These are phyloP conservation scores for Motacilla alba DNA, from an alignment of 2,113 vertebrate genomes.

Conservation along the genomic window DNA sequence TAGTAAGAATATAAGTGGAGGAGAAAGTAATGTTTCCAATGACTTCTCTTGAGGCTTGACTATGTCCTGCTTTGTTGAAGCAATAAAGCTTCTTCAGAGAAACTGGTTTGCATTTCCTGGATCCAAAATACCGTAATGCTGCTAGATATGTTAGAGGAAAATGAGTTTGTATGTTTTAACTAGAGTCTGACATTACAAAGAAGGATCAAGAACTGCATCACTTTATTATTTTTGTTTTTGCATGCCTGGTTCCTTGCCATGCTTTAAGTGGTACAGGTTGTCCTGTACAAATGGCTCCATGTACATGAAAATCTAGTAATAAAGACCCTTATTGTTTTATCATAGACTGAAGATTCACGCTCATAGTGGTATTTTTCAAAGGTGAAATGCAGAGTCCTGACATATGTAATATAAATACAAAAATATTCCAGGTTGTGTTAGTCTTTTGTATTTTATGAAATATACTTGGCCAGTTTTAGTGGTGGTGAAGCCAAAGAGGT, in stretches of 20 bases:
- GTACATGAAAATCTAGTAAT: neutral
- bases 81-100: neutral
- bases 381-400: neutral
- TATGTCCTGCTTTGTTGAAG: neutral
- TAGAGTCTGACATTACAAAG: neutral
- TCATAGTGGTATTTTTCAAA: neutral
- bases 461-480: neutral
- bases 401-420: neutral
- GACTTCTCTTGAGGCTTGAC: neutral
- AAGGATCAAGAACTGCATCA: neutral
- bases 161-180: neutral
- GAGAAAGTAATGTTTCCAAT: fast-evolving
- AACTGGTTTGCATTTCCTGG: neutral
- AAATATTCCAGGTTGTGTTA: neutral
- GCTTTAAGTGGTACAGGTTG: neutral
- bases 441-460: neutral
- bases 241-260: neutral
- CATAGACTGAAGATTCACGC: neutral
- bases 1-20: neutral
- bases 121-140: neutral
- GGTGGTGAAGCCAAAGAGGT: neutral
- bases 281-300: neutral
- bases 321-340: neutral
- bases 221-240: neutral
- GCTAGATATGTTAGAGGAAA: neutral